Conservation (phyloP, 2,113 vertebrate species). For the Gobiocypris rarus region DNA sequence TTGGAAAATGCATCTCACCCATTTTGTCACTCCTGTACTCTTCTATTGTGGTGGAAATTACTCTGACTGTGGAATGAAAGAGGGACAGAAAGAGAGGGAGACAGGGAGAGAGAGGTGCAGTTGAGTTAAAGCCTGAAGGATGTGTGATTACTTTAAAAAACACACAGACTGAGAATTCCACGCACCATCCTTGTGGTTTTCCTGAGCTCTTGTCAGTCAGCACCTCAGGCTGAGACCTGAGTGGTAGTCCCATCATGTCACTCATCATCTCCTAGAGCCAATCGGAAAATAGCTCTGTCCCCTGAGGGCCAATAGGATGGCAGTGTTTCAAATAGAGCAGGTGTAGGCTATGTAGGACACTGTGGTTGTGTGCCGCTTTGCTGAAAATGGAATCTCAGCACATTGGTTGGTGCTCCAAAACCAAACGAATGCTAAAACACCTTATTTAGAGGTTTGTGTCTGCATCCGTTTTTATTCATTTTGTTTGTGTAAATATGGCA, state of each 20-base stretch:
- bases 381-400: conserved; percentile 30
- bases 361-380: conserved; percentile 1
- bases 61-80: conserved; percentile 10
- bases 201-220: conserved; percentile 43
- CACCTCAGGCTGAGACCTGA: conserved; percentile 27
- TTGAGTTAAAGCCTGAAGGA: conserved; percentile 48
- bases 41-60: conserved; percentile 32
- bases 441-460: not conserved
- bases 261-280: conserved; percentile 36
- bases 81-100: not conserved
- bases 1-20: conserved; percentile 1
- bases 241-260: conserved; percentile 32
- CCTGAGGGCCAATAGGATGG: conserved; percentile 21
- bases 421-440: not conserved
- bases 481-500: not conserved
- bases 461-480: not conserved
- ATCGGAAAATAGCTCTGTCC: conserved; percentile 10
- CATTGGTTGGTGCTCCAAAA: not conserved
- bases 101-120: conserved; percentile 1
- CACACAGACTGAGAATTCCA: conserved; percentile 33
- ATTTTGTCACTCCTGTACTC: conserved; percentile 8
- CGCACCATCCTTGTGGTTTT: conserved; percentile 24
- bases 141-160: conserved; percentile 70
- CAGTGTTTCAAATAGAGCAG: conserved; percentile 24
- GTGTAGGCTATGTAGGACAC: conserved; percentile 41